A percentile compares a stretch with the other conserved stretches of the same genome.
These are phyloP conservation scores for Ageneiosus marmoratus DNA, from an alignment of 2,113 vertebrate species.

Conservation along the genomic window DNA sequence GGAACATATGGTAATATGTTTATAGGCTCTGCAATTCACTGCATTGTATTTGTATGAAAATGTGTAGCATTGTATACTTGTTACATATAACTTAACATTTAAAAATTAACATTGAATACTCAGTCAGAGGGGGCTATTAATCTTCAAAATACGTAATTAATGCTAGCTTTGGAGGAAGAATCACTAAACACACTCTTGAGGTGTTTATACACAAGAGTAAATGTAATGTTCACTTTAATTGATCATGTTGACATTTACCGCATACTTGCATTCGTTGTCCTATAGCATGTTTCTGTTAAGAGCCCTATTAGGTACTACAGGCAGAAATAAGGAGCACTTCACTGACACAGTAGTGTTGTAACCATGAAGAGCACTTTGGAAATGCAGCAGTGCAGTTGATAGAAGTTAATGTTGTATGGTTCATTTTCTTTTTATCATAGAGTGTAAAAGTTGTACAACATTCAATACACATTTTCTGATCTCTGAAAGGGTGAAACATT, in stretches of 20 bases:
- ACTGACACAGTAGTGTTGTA: not conserved
- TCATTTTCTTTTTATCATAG: conserved; percentile 39
- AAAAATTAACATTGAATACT: conserved; percentile 40
- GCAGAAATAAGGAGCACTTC: not conserved
- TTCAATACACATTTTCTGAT: conserved; percentile 21
- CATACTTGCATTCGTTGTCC: conserved; percentile 74
- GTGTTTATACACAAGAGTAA: conserved; percentile 49
- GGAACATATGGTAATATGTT: not conserved
- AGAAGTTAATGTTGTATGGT: not conserved
- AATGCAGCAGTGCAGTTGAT: not conserved
- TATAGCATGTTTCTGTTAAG: conserved; percentile 64
- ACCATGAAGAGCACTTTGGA: not conserved
- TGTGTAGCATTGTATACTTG: conserved; percentile 21
- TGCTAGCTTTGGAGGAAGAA: conserved; percentile 48
- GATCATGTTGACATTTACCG: conserved; percentile 79
- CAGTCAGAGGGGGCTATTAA: conserved; percentile 38
- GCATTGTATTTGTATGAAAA: conserved; percentile 19
- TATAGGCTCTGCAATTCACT: not conserved
- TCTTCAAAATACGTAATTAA: conserved; percentile 54
- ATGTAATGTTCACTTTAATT: conserved; percentile 71
- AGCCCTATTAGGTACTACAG: conserved; percentile 70
- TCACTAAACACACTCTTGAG: conserved; percentile 61
- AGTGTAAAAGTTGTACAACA: conserved; percentile 36
- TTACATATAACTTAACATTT: conserved; percentile 50
- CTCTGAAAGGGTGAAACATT: conserved; percentile 25